A percentile compares a stretch with the other conserved stretches of the same genome.
Evolutionary conservation across 2,797 vertebrate species (phyloP).

Genomic region (Trachurus trachurus): DNA sequence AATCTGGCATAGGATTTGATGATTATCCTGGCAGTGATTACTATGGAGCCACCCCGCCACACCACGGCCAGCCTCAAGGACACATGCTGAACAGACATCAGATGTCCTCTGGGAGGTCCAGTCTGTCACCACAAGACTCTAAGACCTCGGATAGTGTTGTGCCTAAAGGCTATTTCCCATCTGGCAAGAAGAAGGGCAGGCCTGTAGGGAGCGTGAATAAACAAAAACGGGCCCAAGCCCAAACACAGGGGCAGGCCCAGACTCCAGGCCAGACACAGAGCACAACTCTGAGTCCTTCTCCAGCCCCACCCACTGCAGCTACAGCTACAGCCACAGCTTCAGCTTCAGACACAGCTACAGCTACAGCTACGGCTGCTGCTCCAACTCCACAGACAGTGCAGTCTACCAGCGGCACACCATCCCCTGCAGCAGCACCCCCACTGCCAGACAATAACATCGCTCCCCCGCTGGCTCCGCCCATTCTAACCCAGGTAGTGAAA

Average conservation of each 20-base stretch:
- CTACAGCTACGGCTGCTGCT: slow-evolving; percentile 63
- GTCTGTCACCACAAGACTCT: slow-evolving; percentile 80
- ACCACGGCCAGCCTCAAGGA: slow-evolving; percentile 80
- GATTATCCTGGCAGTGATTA: slow-evolving; percentile 87
- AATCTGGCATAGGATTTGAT: slow-evolving; percentile 86
- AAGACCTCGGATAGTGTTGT: slow-evolving; percentile 84
- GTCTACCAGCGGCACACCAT: slow-evolving; percentile 46
- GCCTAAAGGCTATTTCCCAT: slow-evolving; percentile 98
- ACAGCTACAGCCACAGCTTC: slow-evolving; percentile 42
- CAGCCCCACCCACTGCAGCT: slow-evolving; percentile 63
- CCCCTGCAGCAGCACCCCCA: slow-evolving; percentile 40
- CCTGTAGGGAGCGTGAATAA: slow-evolving; percentile 99
- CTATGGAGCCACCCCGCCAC: slow-evolving; percentile 80
- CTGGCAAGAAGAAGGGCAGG: slow-evolving; percentile 98
- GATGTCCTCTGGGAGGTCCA: slow-evolving; percentile 79
- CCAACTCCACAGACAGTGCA: slow-evolving; percentile 48
- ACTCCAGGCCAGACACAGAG: slow-evolving; percentile 64
- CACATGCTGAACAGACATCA: slow-evolving; percentile 83
- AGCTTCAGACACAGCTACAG: slow-evolving; percentile 56
- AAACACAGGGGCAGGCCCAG: slow-evolving; percentile 63
- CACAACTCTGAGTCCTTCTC: slow-evolving; percentile 54
- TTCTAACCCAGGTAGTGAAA: slow-evolving; percentile 80
- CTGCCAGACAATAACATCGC: slow-evolving; percentile 60
- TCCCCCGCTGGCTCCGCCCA: slow-evolving; percentile 67
- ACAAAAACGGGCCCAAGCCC: slow-evolving; percentile 91